phyloP scores from a whole-genome alignment of 2,113 vertebrate genomes.

The Epinephelus fuscoguttatus region DNA sequence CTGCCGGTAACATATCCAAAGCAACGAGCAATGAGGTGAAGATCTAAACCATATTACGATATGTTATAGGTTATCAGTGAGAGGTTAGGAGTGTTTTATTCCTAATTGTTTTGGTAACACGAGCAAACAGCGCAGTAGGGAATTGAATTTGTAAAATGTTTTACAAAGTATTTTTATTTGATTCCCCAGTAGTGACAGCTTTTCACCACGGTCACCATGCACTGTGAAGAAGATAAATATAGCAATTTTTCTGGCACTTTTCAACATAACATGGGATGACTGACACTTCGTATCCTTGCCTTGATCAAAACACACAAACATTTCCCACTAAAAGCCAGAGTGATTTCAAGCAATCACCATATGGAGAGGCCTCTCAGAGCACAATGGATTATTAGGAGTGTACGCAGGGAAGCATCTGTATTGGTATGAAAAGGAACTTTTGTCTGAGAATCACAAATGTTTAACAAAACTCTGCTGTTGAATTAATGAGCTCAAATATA shows the following conservation, averaged over 20 bases:
- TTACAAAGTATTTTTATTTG: neutral
- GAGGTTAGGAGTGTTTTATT: too few species aligned
- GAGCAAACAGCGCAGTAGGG: too few species aligned
- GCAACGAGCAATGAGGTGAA: too few species aligned
- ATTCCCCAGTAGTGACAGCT: too few species aligned
- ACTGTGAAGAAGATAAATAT: neutral
- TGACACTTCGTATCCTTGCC: neutral
- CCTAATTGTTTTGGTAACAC: too few species aligned
- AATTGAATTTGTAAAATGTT: neutral
- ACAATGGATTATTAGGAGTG: neutral
- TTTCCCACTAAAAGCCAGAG: neutral
- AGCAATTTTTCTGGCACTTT: neutral
- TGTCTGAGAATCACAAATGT: neutral
- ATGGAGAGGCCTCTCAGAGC: neutral
- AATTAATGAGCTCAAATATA: neutral
- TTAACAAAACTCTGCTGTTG: neutral
- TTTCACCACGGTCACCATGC: neutral
- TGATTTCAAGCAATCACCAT: neutral
- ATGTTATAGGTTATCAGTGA: too few species aligned
- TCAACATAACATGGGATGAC: neutral
- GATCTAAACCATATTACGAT: too few species aligned
- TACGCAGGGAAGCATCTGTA: too few species aligned
- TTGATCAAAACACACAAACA: neutral
- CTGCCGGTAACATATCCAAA: too few species aligned
- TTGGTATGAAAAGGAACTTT: neutral